phyloP scores from a whole-genome alignment of 2,797 vertebrate genomes.

The Glyptemys insculpta region DNA sequence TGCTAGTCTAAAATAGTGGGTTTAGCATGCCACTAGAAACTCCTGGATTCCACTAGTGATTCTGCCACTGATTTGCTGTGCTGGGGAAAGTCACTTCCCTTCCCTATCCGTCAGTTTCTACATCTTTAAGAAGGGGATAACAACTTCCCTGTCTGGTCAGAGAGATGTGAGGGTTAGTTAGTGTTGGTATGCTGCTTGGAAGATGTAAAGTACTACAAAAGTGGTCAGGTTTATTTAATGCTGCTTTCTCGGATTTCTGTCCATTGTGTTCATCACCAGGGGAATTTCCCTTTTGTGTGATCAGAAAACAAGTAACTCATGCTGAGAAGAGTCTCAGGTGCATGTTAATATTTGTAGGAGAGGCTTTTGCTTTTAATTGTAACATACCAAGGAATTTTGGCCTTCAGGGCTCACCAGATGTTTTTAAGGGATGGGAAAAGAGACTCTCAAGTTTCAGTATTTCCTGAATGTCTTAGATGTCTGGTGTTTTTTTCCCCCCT shows the following conservation, averaged over 20 bases:
- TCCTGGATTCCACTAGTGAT: neutral
- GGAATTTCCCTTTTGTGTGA: neutral
- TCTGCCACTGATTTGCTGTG: neutral
- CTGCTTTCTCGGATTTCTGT: neutral
- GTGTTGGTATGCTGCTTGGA: neutral
- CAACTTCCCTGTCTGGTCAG: neutral
- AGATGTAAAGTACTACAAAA: neutral
- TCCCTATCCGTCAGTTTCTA: neutral
- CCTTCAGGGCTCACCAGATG: neutral
- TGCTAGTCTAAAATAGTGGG: neutral
- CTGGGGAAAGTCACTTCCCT: neutral
- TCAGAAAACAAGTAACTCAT: neutral
- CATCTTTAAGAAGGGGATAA: neutral
- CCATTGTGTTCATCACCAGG: too few species aligned
- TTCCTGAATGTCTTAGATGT: neutral
- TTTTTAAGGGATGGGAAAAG: neutral
- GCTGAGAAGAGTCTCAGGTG: neutral
- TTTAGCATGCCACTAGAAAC: neutral
- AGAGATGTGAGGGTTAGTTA: neutral
- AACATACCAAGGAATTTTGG: neutral
- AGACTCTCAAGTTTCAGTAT: neutral
- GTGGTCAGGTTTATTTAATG: neutral
- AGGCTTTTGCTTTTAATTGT: neutral
- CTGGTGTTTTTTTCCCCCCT: neutral
- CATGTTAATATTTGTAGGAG: neutral